These are phyloP conservation scores for Trissolcus brochymenae DNA, from an alignment of 2,888 invertebrate species.

Conservation along the genomic window DNA sequence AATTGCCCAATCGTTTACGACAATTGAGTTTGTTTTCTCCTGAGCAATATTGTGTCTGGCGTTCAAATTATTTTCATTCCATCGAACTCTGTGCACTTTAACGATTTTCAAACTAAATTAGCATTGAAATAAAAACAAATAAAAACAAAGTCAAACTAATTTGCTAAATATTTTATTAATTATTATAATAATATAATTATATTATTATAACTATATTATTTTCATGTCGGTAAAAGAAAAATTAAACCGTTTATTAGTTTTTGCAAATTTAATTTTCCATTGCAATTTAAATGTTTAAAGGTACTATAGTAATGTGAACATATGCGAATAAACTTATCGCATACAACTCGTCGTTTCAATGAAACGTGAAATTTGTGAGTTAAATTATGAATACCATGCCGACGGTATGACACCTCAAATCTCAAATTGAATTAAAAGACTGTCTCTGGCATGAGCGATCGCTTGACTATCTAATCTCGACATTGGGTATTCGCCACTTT, in stretches of 20 bases:
- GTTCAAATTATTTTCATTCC: no score
- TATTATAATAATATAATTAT: no score
- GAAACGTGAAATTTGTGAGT: conserved; percentile 15
- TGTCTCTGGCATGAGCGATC: conserved; percentile 18
- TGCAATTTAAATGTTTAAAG: not conserved
- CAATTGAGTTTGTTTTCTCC: conserved; percentile 14
- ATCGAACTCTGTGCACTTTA: no score
- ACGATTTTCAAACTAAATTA: no score
- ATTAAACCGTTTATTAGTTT: no score
- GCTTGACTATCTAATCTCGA: conserved; percentile 29
- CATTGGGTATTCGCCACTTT: conserved; percentile 31
- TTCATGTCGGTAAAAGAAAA: no score
- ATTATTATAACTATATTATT: no score
- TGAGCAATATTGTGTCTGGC: no score
- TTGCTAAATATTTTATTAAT: no score
- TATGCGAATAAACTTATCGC: conserved; percentile 12
- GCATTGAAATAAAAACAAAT: no score
- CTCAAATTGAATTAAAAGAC: conserved; percentile 21
- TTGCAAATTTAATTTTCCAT: not conserved
- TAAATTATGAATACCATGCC: conserved; percentile 18
- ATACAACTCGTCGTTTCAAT: conserved; percentile 10
- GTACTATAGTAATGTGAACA: conserved; percentile 5
- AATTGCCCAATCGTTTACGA: conserved; percentile 5
- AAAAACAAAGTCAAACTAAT: no score
- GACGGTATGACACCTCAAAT: conserved; percentile 21